Evolutionary conservation across 2,888 invertebrate species (phyloP).

Genomic region (Trichopria drosophilae): DNA sequence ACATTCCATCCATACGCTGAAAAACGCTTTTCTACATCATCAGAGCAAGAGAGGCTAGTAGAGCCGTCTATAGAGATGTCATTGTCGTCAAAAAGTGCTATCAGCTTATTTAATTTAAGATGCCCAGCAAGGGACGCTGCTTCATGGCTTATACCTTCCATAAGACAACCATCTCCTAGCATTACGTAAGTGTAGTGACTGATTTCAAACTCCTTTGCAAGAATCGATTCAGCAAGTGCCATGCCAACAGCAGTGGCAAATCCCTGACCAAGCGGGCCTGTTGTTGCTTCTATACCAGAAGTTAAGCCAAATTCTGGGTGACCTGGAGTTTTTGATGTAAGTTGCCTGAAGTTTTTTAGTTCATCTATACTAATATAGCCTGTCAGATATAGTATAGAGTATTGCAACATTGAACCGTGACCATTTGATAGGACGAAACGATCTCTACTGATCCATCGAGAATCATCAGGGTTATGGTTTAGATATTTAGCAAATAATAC

Average conservation of each 20-base stretch:
- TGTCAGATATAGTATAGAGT: conserved; percentile 22
- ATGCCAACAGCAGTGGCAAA: conserved; percentile 20
- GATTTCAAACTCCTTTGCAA: conserved; percentile 14
- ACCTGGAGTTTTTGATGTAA: conserved; percentile 23
- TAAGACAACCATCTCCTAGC: conserved; percentile 18
- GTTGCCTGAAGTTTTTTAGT: conserved; percentile 25
- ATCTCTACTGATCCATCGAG: conserved; percentile 21
- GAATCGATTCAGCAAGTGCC: conserved; percentile 17
- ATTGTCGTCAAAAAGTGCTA: conserved; percentile 17
- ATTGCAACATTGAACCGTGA: conserved; percentile 25
- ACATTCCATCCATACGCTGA: conserved; percentile 18
- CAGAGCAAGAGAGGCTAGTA: conserved; percentile 12
- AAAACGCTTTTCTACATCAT: conserved; percentile 13
- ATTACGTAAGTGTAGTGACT: conserved; percentile 19
- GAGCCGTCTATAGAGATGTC: conserved; percentile 18
- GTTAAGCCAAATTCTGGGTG: conserved; percentile 23
- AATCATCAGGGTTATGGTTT: conserved; percentile 24
- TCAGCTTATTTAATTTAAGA: conserved; percentile 14
- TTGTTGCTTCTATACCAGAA: conserved; percentile 23
- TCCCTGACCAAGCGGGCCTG: conserved; percentile 28
- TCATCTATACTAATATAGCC: conserved; percentile 26
- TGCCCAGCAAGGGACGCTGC: conserved; percentile 17
- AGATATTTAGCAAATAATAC: conserved; percentile 24
- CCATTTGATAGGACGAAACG: conserved; percentile 27
- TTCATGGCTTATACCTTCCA: conserved; percentile 20